Evolutionary conservation across 2,888 invertebrate species (phyloP).

Genomic region (Ecdyonurus torrentis): DNA sequence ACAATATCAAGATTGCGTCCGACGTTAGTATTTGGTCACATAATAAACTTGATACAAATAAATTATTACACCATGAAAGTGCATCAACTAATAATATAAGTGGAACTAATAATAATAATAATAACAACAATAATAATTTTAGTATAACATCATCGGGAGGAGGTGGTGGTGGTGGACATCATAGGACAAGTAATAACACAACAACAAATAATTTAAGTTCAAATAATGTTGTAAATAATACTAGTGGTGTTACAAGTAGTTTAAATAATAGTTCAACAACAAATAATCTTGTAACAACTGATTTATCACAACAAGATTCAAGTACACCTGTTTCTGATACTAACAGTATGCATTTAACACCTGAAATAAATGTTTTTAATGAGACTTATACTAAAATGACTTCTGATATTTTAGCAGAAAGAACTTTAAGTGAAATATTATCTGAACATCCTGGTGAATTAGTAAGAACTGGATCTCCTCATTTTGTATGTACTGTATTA

Average conservation of each 20-base stretch:
- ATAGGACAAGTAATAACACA: too few relatives aligned
- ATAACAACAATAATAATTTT: slow-evolving; percentile 2
- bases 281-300: neutral
- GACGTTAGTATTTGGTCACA: slow-evolving; percentile 15
- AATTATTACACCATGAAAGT: neutral
- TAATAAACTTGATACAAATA: neutral
- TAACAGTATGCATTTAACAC: slow-evolving; percentile 17
- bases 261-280: neutral
- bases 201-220: neutral
- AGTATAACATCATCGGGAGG: too few relatives aligned
- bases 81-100: too few relatives aligned
- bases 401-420: slow-evolving; percentile 74
- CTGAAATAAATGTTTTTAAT: slow-evolving; percentile 32
- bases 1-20: slow-evolving; percentile 13
- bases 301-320: slow-evolving; percentile 28
- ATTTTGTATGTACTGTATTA: slow-evolving; percentile 86
- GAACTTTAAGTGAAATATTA: slow-evolving; percentile 70
- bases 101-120: slow-evolving; percentile 4
- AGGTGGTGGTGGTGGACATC: neutral
- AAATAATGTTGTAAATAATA: neutral
- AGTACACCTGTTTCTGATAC: slow-evolving; percentile 1
- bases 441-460: slow-evolving; percentile 85
- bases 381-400: slow-evolving; percentile 80
- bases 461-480: slow-evolving; percentile 82
- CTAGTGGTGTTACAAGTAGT: neutral